These are phyloP conservation scores for Plumapathes pennacea DNA, from an alignment of 92 coral and sea anemone genomes.

Conservation along the genomic window DNA sequence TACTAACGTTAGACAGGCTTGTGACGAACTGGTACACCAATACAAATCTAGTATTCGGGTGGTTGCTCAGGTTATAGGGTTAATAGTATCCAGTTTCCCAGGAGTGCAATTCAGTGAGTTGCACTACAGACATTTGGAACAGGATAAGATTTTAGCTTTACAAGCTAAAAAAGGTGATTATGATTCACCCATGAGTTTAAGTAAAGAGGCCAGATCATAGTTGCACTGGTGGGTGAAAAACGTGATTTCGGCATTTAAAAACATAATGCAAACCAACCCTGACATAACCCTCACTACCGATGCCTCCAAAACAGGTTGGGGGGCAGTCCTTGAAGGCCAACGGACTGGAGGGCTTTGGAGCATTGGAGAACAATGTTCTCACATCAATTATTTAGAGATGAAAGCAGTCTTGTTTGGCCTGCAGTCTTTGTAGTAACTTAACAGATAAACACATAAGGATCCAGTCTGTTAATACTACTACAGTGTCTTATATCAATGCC, in stretches of 20 bases:
- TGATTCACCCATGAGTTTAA: slow-evolving; percentile 13
- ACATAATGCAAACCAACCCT: neutral
- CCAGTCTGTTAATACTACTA: slow-evolving; percentile 12
- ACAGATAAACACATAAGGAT: neutral
- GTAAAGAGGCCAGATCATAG: slow-evolving; percentile 1
- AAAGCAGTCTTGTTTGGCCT: slow-evolving; percentile 21
- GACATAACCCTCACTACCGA: slow-evolving; percentile 28
- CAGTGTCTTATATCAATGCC: slow-evolving; percentile 10
- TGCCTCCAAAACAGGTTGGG: slow-evolving; percentile 41
- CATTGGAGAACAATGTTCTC: slow-evolving; percentile 9
- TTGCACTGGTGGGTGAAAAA: slow-evolving; percentile 22
- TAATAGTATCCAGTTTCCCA: slow-evolving; percentile 32
- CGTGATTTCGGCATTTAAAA: slow-evolving; percentile 1
- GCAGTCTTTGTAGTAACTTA: slow-evolving; percentile 5
- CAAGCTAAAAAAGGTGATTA: slow-evolving; percentile 11
- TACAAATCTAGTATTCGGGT: slow-evolving; percentile 5
- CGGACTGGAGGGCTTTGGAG: slow-evolving; percentile 29
- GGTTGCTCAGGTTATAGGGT: slow-evolving; percentile 32
- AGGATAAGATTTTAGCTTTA: slow-evolving; percentile 18
- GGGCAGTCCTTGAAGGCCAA: slow-evolving; percentile 26
- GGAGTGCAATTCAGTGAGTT: slow-evolving; percentile 23
- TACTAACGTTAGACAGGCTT: no score
- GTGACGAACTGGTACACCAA: neutral
- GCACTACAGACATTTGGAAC: slow-evolving; percentile 24
- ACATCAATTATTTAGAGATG: slow-evolving; percentile 24